Conservation (phyloP, 2,888 invertebrate species). For the Dasypolia templi region DNA sequence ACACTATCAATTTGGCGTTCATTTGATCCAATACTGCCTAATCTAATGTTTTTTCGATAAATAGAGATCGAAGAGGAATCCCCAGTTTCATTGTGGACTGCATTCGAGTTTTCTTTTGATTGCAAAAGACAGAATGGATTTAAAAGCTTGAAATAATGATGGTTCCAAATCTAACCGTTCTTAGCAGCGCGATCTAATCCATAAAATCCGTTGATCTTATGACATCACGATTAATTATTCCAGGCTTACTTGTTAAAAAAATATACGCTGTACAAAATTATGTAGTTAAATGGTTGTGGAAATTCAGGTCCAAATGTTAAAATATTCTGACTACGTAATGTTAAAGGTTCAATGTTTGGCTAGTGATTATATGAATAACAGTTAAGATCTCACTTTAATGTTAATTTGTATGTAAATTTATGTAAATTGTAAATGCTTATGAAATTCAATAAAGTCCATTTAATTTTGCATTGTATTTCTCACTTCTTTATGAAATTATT, state of each 20-base stretch:
- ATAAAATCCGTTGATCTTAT: neutral
- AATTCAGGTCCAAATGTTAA: conserved; percentile 63
- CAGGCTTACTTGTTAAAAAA: conserved; percentile 8
- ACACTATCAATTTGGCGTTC: no score
- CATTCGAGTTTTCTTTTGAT: neutral
- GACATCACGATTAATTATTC: neutral
- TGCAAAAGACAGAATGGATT: neutral
- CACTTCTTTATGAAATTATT: neutral
- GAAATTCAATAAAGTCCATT: conserved; percentile 57
- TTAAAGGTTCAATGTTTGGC: conserved; percentile 59
- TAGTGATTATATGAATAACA: conserved; percentile 62
- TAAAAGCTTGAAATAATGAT: neutral
- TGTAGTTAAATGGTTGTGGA: conserved; percentile 63
- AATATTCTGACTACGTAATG: conserved; percentile 42
- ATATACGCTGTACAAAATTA: conserved; percentile 25
- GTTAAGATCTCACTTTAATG: conserved; percentile 64
- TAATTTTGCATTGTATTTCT: neutral
- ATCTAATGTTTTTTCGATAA: no score
- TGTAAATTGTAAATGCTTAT: conserved; percentile 53
- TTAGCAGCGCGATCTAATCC: neutral
- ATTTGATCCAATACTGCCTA: no score
- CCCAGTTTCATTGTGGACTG: neutral
- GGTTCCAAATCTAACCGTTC: neutral
- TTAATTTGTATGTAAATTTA: conserved; percentile 53
- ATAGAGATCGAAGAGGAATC: no score